phyloP scores from a whole-genome alignment of 2,888 invertebrate species.

The Andrena praecox region DNA sequence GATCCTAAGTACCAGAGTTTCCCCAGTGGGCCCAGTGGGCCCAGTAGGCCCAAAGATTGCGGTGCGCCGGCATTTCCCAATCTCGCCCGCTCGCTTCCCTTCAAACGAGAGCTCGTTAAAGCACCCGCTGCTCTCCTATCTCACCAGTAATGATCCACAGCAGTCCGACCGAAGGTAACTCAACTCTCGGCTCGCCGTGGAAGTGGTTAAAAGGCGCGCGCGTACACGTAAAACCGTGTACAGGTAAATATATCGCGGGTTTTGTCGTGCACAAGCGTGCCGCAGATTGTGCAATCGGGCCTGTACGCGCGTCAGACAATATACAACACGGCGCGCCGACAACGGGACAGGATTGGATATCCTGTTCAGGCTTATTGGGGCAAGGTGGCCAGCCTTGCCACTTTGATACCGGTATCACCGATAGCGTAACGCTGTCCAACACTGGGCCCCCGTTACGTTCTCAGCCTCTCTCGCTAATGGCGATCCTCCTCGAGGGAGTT shows the following conservation, averaged over 20 bases:
- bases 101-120: background rate
- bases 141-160: conserved; percentile 20
- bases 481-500: conserved; percentile 23
- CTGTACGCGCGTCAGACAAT: conserved; percentile 72
- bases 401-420: conserved; percentile 78
- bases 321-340: conserved; percentile 48
- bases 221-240: conserved; percentile 48
- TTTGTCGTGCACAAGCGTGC: conserved; percentile 61
- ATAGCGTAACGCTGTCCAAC: conserved; percentile 63
- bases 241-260: conserved; percentile 61
- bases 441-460: conserved; percentile 46
- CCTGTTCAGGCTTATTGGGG: conserved; percentile 83
- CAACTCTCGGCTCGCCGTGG: conserved; percentile 33
- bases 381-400: conserved; percentile 81
- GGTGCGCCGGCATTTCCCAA: background rate
- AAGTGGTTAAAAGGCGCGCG: conserved; percentile 56
- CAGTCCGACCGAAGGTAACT: conserved; percentile 26
- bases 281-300: conserved; percentile 73
- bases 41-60: too few species aligned
- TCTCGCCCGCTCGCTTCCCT: background rate
- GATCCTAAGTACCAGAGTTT: background rate
- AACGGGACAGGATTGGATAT: conserved; percentile 75
- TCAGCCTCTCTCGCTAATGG: conserved; percentile 37
- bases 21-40: too few species aligned
- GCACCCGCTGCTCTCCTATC: background rate